Percentiles rank a stretch among this genome's conserved stretches.
phyloP scores from a whole-genome alignment of 2,797 vertebrate species.

The Muraenolepis orangiensis region DNA sequence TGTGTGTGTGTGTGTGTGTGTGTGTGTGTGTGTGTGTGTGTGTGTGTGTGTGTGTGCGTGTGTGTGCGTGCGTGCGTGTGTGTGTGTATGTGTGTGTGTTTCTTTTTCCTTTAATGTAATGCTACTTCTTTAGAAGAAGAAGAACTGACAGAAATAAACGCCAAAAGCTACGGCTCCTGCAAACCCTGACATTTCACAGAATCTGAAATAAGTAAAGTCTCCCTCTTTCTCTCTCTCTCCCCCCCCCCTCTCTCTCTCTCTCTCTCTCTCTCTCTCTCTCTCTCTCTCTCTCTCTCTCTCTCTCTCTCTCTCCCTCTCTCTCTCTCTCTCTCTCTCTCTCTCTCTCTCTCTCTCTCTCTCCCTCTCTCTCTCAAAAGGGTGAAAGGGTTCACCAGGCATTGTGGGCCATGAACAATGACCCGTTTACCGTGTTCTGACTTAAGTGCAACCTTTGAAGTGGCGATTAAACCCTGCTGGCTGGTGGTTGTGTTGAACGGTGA shows the following conservation, averaged over 20 bases:
- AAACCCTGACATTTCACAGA: neutral
- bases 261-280: no score
- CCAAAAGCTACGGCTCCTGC: neutral
- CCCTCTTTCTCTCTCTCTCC: no score
- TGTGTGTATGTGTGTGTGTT: neutral
- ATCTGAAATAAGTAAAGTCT: conserved; percentile 5
- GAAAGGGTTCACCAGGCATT: neutral
- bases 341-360: no score
- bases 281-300: no score
- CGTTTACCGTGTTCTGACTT: neutral
- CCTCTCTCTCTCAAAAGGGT: no score
- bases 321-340: no score
- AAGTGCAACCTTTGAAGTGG: neutral
- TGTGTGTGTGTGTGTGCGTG: neutral
- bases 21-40: neutral
- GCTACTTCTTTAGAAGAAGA: neutral
- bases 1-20: neutral
- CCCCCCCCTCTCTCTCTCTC: no score
- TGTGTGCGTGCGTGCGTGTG: neutral
- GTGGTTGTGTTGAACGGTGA: neutral
- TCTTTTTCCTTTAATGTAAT: neutral
- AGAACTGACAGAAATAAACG: conserved; percentile 1
- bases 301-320: no score
- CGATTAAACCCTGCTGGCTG: neutral
- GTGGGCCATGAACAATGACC: neutral